Base-by-base conservation (phyloP, 2,888 invertebrate species). In the Gortyna flavago region DNA sequence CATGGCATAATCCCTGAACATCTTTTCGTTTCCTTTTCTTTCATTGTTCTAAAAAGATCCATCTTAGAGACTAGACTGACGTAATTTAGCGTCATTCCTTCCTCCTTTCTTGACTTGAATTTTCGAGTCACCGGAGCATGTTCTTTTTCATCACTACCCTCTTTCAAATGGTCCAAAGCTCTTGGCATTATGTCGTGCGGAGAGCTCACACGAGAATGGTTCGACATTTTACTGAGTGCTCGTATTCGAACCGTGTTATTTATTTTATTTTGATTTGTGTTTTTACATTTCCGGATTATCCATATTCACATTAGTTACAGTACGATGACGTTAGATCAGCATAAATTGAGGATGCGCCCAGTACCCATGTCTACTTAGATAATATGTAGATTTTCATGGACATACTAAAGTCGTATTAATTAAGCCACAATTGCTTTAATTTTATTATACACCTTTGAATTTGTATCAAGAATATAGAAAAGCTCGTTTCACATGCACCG, bases 71-170 rank as follows among this genome's bases (percentile, higher is more conserved):
- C 13, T 16, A 62, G 59, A 64, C 59, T n/a, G 65, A 51, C 32
- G 66, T 75, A 35, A 81, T 81, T 70, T 48, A 61, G 13, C 75
- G 62, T 69, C 38, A 57, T 71, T 80, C 57, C 48, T 72, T 82
- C 54, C 71, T 80, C 32, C 25, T 29, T 35, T 80, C 54, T 71
- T 59, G n/a, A 54, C 72, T 73, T 78, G 57, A 65, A 70, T 51
- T 59, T 75, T 76, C 77, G 66, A 77, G 18, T 70, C 72, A 85
- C 35, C 66, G 72, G 44, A 77, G 85, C 72, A 72, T 81, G 61
- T 69, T 44, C 61, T 51, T 62, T 74, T 85, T 70, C 68, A 72
- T 66, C 21, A 69, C 57, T 85, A 59, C 35, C 38, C 41, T 67
- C 85, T 73, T 83, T 81, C 35, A 81, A 75, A 76, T 71, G 54